A percentile compares a stretch with the other conserved stretches of the same genome.
Evolutionary conservation across 2,797 vertebrate genomes (phyloP).

Genomic region (Coccyzus lansbergi): DNA sequence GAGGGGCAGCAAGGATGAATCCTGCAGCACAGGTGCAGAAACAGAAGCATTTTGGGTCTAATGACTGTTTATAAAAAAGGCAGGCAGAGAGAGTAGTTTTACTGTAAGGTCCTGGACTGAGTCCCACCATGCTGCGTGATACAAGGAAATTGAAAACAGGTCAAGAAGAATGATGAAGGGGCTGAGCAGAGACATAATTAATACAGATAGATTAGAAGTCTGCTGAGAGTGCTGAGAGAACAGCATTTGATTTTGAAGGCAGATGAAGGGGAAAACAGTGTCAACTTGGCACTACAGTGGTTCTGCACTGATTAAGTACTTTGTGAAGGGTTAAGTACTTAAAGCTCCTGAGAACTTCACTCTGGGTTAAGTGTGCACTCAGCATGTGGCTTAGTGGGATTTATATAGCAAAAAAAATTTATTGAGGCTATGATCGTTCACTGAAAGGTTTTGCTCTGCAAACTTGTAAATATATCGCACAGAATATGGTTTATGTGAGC

Average conservation of each 20-base stretch:
- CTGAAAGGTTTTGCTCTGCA: background rate
- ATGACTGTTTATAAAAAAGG: background rate
- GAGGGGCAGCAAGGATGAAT: background rate
- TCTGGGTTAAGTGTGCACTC: background rate
- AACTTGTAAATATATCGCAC: background rate
- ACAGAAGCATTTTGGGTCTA: background rate
- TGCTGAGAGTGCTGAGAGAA: background rate
- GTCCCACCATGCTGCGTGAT: background rate
- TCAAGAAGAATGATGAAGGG: background rate
- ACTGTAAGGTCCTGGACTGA: background rate
- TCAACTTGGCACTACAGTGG: background rate
- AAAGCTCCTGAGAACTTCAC: background rate
- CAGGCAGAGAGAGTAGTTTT: background rate
- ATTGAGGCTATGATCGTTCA: background rate
- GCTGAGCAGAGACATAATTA: background rate
- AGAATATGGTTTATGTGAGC: background rate
- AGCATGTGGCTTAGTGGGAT: background rate
- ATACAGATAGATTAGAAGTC: background rate
- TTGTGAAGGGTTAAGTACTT: constrained; percentile 29
- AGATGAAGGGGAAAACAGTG: background rate
- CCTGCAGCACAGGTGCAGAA: background rate
- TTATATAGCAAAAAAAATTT: background rate
- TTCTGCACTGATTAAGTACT: constrained; percentile 13
- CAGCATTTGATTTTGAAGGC: background rate
- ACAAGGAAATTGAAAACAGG: background rate